Conservation (phyloP, 2,888 invertebrate genomes). For the Catocala sponsa region DNA sequence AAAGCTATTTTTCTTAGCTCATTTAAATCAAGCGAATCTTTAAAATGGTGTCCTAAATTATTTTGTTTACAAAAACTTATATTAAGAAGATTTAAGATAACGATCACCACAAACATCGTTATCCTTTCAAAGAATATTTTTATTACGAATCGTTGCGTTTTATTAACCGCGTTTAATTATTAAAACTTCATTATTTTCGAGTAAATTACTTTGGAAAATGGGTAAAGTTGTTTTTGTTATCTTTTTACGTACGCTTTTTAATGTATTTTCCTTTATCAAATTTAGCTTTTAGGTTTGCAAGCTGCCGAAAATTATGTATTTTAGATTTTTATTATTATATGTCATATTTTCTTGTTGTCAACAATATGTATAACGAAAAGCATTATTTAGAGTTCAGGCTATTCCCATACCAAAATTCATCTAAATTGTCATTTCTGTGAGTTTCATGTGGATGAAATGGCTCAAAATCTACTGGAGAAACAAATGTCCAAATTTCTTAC, state of each 20-base stretch:
- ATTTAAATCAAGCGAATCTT: constrained; percentile 10
- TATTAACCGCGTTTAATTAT: constrained; percentile 9
- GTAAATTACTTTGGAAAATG: constrained; percentile 5
- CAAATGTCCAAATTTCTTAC: too few species aligned
- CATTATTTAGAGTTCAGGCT: too few species aligned
- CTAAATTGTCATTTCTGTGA: neutral
- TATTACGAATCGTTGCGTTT: constrained; percentile 11
- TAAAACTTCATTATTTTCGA: constrained; percentile 5
- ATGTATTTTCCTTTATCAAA: neutral
- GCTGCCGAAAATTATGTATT: too few species aligned
- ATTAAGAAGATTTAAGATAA: constrained; percentile 9
- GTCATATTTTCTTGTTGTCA: too few species aligned
- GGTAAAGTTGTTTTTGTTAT: constrained; percentile 3
- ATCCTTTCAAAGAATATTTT: constrained; percentile 15
- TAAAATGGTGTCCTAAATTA: constrained; percentile 3
- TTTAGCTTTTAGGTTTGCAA: neutral
- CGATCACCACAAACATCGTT: constrained; percentile 14
- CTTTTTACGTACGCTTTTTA: constrained; percentile 1
- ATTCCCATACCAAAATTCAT: too few species aligned
- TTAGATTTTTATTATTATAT: too few species aligned
- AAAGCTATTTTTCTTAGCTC: neutral
- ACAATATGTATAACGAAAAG: too few species aligned
- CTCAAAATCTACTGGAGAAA: too few species aligned
- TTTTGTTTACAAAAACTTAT: constrained; percentile 17
- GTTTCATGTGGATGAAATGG: neutral